These are phyloP conservation scores for Allygus modestus DNA, from an alignment of 2,888 invertebrate genomes.

Conservation along the genomic window DNA sequence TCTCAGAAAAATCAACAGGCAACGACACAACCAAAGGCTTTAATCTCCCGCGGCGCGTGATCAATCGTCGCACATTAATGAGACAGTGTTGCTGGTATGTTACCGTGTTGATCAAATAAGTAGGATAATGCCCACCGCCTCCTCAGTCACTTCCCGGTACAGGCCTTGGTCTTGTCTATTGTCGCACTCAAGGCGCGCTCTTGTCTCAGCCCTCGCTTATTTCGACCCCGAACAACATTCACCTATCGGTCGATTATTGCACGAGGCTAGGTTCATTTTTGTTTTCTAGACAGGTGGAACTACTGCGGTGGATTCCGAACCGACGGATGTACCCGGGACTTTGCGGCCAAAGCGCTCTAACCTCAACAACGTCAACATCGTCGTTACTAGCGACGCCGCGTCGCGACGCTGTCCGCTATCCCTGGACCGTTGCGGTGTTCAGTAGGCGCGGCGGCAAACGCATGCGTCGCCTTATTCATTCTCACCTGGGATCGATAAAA, in stretches of 20 bases:
- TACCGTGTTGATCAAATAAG: not conserved
- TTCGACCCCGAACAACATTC: no score
- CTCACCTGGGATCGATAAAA: not conserved
- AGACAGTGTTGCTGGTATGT: no score
- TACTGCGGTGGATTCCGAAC: no score
- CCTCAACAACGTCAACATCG: no score
- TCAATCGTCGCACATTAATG: not conserved
- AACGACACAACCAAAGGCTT: not conserved
- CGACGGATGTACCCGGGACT: no score
- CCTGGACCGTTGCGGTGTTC: no score
- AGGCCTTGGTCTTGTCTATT: conserved; percentile 12
- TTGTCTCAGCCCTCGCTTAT: not conserved
- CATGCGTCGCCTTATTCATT: not conserved
- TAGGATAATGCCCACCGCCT: not conserved
- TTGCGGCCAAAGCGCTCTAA: no score
- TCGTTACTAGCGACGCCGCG: no score
- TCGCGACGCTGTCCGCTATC: no score
- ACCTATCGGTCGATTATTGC: no score
- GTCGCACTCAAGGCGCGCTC: not conserved
- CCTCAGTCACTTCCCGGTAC: conserved; percentile 3
- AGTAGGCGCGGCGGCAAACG: not conserved
- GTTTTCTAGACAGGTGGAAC: no score
- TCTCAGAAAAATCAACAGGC: not conserved
- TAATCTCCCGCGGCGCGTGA: not conserved
- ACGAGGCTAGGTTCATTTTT: no score